A percentile compares a stretch with the other conserved stretches of the same genome.
phyloP scores from a whole-genome alignment of 53 echinoderm and acorn worm genomes.

The Astropecten irregularis region DNA sequence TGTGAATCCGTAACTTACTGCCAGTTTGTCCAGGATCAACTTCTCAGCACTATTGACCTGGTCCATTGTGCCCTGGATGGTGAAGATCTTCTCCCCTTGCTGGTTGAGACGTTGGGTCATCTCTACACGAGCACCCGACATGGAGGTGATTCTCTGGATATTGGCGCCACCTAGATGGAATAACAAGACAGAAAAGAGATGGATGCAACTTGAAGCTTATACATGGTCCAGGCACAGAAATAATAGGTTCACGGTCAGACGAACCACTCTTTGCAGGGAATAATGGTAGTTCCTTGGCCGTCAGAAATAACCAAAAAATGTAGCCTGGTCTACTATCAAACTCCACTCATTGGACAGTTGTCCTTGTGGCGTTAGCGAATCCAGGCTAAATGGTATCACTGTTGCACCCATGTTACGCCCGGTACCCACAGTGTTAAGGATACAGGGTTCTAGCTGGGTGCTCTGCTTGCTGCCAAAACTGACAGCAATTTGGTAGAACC shows the following conservation, averaged over 20 bases:
- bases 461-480: no score
- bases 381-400: constrained; percentile 61
- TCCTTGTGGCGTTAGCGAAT: constrained; percentile 86
- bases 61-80: constrained; percentile 76
- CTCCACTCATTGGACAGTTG: constrained; percentile 64
- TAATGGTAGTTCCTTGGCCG: no score
- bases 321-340: constrained; percentile 93
- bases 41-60: constrained; percentile 71
- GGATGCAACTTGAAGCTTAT: no score
- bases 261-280: no score
- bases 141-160: constrained; percentile 69
- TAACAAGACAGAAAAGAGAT: background rate
- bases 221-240: no score
- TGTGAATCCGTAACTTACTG: no score
- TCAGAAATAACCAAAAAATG: no score
- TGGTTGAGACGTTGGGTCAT: constrained; percentile 80
- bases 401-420: constrained; percentile 69
- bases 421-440: constrained; percentile 47
- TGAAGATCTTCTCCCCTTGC: constrained; percentile 85
- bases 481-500: no score
- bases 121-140: constrained; percentile 87
- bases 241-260: no score
- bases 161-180: constrained; percentile 93
- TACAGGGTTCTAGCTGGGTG: constrained; percentile 75
- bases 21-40: constrained; percentile 87